Base-by-base conservation (phyloP, 2,797 vertebrate species). In the Telmatherina bonti region DNA sequence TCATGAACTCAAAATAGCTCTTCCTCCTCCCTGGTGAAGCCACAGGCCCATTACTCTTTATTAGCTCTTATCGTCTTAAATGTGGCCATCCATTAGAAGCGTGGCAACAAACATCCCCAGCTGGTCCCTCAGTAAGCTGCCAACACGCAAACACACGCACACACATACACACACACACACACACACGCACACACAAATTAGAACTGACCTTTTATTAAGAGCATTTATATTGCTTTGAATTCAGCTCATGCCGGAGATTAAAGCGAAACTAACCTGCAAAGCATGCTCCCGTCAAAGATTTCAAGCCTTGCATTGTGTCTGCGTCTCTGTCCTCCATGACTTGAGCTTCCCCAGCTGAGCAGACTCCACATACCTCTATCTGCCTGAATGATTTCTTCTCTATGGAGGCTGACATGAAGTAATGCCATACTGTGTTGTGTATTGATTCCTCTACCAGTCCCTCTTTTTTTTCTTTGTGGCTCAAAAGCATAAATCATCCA, bases 51-150 rank as follows among this genome's bases (percentile, higher is more conserved):
- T 93, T 94, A 92, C 80, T 94, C 92, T 91, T 91, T 92, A 94
- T 93, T 93, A 93, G 88, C 89, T 91, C 89, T 89, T 89, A 92
- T 85, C 70, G 78, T 91, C 89, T 89, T 90, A 90, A 90, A 92
- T 88, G 88, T 85, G 89, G 76, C 82, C 83, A 90, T 92, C 91
- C 90, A 93, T 93, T 93, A 91, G 85, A 80, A 65, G 70, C 49
- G 18, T 85, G 69, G 79, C 83, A 89, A 82, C 83, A 88, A 86
- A 85, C 83, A 85, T 82, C 76, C 84, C 75, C 73, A 82, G 74
- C 76, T 69, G 84, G 78, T 74, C 81, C 61, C 76, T 63, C 45
- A 15, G 71, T 67, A 52, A 61, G 53, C 73, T 36, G 72, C 79
- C 58, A 70, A 53, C 65, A 52, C 56, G 27, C 76, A 68, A 62